These are phyloP conservation scores for Choreutis nemorana DNA, from an alignment of 2,888 invertebrate species.

Conservation along the genomic window DNA sequence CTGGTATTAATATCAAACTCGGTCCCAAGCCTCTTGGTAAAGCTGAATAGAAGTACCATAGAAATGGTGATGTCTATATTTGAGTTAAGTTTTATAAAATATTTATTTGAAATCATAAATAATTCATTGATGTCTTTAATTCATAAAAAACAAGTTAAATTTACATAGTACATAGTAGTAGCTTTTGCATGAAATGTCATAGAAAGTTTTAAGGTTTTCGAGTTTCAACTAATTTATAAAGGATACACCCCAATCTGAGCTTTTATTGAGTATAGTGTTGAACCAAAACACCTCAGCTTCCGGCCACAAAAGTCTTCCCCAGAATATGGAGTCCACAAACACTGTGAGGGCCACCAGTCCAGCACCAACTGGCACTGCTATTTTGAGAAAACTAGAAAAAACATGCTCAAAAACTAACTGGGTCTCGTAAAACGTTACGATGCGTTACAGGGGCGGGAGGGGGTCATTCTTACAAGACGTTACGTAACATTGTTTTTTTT, in stretches of 20 bases:
- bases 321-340: conserved; percentile 89
- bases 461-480: too few species aligned
- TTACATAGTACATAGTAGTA: too few species aligned
- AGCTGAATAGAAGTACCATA: conserved; percentile 99
- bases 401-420: conserved; percentile 2
- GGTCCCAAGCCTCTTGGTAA: conserved; percentile 90
- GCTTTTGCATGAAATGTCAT: too few species aligned
- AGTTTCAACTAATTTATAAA: conserved; percentile 52
- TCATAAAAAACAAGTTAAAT: neutral
- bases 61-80: conserved; percentile 85
- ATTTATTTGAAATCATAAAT: neutral
- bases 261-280: conserved; percentile 93
- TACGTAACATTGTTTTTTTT: too few species aligned
- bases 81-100: conserved; percentile 24
- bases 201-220: too few species aligned
- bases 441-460: too few species aligned
- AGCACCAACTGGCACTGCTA: conserved; percentile 75
- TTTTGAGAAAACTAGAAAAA: conserved; percentile 71
- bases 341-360: conserved; percentile 76
- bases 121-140: conserved; percentile 9
- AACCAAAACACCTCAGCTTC: conserved; percentile 98
- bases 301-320: conserved; percentile 92
- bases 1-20: conserved; percentile 80
- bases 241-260: conserved; percentile 97
- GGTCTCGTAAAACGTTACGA: too few species aligned